Evolutionary conservation across 2,797 vertebrate species (phyloP).

Genomic region (Toxotes lorentzi): DNA sequence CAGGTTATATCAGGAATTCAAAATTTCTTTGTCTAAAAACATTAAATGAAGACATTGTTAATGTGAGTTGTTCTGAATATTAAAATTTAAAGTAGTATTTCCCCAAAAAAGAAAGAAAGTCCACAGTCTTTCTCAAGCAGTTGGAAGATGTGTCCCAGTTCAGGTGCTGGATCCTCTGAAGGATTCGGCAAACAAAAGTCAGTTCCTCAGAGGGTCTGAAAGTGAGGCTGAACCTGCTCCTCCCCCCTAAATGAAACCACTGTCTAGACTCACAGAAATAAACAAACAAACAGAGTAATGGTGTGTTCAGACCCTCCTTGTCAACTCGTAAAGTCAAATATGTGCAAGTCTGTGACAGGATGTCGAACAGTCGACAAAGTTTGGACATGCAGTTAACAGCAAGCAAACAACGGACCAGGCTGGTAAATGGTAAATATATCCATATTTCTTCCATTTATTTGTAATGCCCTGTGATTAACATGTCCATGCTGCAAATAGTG

Average conservation of each 20-base stretch:
- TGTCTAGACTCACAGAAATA: background rate
- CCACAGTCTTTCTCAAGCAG: background rate
- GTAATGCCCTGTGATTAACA: conserved; percentile 40
- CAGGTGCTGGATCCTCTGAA: conserved; percentile 2
- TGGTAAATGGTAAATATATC: background rate
- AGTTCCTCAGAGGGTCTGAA: background rate
- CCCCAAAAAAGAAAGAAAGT: background rate
- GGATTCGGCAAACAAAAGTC: background rate
- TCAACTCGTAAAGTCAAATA: conserved; percentile 8
- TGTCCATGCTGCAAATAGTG: conserved; percentile 38
- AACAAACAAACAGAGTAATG: background rate
- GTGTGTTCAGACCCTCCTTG: conserved; percentile 9
- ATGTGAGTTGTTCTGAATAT: conserved; percentile 1
- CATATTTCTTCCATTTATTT: conserved; percentile 31
- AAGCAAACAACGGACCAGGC: conserved; percentile 1
- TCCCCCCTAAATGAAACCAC: background rate
- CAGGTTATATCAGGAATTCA: conserved; percentile 36
- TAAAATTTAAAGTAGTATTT: background rate
- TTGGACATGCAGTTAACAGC: background rate
- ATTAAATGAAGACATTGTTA: background rate
- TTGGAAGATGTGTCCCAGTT: conserved; percentile 4
- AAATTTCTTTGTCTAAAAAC: conserved; percentile 9
- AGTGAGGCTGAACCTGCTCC: conserved; percentile 8
- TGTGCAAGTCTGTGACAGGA: background rate
- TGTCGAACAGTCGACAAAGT: background rate